Conservation (phyloP, 2,797 vertebrate species). For the Aplochiton taeniatus region DNA sequence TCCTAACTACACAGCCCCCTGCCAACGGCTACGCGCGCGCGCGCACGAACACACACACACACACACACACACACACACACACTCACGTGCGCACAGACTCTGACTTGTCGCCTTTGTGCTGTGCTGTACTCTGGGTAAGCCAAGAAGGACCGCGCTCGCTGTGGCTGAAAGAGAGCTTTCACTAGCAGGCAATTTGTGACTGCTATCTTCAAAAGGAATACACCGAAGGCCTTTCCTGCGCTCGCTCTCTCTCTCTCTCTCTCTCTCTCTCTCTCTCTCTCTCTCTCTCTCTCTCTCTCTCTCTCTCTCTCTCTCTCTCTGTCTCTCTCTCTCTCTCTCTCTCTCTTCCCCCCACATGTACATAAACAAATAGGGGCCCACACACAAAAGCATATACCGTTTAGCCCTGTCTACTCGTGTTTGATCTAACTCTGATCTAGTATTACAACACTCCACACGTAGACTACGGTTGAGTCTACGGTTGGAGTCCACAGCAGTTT, state of each 20-base stretch:
- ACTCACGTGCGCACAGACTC: constrained; percentile 19
- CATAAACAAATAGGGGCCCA: constrained; percentile 1
- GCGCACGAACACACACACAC: constrained; percentile 69
- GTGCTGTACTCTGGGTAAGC: constrained; percentile 8
- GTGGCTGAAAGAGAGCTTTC: constrained; percentile 44
- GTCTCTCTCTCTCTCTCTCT: no score
- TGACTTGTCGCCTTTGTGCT: constrained; percentile 62
- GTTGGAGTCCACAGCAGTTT: constrained; percentile 66
- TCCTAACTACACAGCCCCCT: constrained; percentile 78
- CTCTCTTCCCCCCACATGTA: constrained; percentile 7
- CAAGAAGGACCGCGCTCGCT: constrained; percentile 46
- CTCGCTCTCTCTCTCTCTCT: no score
- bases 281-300: no score
- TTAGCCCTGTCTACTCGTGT: no score
- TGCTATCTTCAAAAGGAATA: constrained; percentile 38
- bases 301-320: no score
- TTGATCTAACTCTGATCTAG: no score
- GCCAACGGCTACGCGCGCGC: not conserved
- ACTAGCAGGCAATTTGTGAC: constrained; percentile 52
- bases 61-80: constrained; percentile 52
- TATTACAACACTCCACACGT: not conserved
- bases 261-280: no score
- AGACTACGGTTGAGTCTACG: constrained; percentile 25
- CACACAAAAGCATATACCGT: not conserved
- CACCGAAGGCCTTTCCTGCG: constrained; percentile 24